Evolutionary conservation across 1,140 invertebrate genomes (phyloP), one percentile per base, ranked within the genome.

Genomic region (Antheraea pernyi): DNA sequence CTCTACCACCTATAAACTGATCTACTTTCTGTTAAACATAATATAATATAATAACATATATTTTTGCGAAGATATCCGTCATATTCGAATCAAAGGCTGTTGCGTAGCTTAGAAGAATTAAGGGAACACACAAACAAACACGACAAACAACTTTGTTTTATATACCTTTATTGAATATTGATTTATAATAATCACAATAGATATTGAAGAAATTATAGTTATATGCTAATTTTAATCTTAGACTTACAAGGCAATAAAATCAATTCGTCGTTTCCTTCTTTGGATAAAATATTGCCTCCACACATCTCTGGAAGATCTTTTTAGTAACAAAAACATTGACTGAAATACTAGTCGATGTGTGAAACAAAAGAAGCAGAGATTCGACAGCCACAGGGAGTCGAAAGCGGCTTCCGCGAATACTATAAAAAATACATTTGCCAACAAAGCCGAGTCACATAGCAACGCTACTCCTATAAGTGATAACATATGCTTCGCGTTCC

Each of bases 391-490:
- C 6, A 6, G 11, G 46, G 11, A 53, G 0, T 53, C 46, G 16
- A 53, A 13, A 16, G 46, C 16, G 0, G 5, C 13, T 53, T 6
- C 46, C 13, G 16, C 11, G 46, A 53, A 42, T 9, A 53, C 46
- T 53, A 53, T 16, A 16, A 53, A 13, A 53, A 53, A 53, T 16
- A 53, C 9, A 53, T 53, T 53, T 16, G 13, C 11, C 4, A 16
- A 13, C 46, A 53, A 37, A 36, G 19, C 61, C 7, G 37, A 59
- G 19, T 72, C 71, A 53, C 67, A 66, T n/a, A 68, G 46, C 39
- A 72, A n/a, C 37, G 71, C 71, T 6, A 66, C 71, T 19, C 71
- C 71, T 0, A 69, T 30, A 16, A 72, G 58, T 7, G 71, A 63
- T 7, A 62, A 8, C 6, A 72, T 39, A 30, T 72, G 71, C 1